Evolutionary conservation across 37 sponge, comb jelly and placozoan species (phyloP), one percentile per base, ranked within the genome.

Genomic region (Tethya wilhelma): DNA sequence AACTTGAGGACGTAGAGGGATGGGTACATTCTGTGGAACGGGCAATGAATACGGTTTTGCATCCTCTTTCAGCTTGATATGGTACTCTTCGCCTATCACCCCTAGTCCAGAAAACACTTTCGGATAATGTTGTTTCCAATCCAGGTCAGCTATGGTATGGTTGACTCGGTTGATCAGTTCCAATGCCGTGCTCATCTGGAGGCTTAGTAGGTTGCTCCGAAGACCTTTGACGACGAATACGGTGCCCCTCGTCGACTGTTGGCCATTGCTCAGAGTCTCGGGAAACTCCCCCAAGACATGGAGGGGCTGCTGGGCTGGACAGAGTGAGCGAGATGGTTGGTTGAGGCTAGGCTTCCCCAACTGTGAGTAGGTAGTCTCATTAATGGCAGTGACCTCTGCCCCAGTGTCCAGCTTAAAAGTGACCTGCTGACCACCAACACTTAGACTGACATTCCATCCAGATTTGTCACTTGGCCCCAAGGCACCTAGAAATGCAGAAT

Each of bases 341-440:
- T 49, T 20, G 2, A 89, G 49, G 22, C 39, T n/a, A 20, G 6
- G 33, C 0, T 41, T 30, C 12, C 49, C 62, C 11, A 89, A 57
- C 30, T 44, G 19, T 14, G 79, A 37, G 46, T 56, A 89, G 43
- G 44, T 46, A 8, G 75, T 53, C 23, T 58, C 38, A 3, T 84
- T 69, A 25, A 89, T 56, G 12, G 66, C 90, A 12, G 84, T 79
- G 20, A 89, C 90, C 64, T 83, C 85, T 41, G 90, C 79, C 26
- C 90, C 90, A 37, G 79, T 89, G 62, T 89, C 84, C 59, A 89
- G 44, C 58, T 89, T 89, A 49, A 89, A 89, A 9, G 43, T 42
- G 37, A 66, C 56, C 14, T 57, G 19, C 37, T 59, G 32, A 19
- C 74, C 67, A 1, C 64, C 40, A 4, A 88, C 34, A 20, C 40